Evolutionary conservation across 2,888 invertebrate genomes (phyloP).

Genomic region (Hyles lineata): DNA sequence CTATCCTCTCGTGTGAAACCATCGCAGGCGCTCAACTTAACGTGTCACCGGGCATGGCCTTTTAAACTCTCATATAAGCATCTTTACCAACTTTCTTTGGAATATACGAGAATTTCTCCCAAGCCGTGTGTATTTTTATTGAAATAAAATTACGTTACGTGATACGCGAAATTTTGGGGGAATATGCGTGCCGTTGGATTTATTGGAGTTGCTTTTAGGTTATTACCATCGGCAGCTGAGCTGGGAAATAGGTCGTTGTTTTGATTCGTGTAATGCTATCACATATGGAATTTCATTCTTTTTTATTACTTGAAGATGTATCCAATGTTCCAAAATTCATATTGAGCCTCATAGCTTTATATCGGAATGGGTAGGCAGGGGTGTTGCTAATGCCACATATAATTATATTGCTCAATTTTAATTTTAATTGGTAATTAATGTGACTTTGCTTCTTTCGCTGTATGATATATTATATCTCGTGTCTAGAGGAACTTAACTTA

Average conservation of each 20-base stretch:
- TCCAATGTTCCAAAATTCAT: too few species aligned
- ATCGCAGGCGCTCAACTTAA: not conserved
- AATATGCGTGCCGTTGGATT: not conserved
- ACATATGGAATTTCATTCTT: not conserved
- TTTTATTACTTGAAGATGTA: not conserved
- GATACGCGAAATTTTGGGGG: not conserved
- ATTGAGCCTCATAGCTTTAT: too few species aligned
- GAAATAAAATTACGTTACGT: slow-evolving; percentile 12
- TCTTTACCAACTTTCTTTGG: slow-evolving; percentile 11
- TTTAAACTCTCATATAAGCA: slow-evolving; percentile 22
- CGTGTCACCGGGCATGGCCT: slow-evolving; percentile 9
- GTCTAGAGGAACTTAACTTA: too few species aligned
- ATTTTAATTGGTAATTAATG: too few species aligned
- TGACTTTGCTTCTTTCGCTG: too few species aligned
- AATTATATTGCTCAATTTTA: too few species aligned
- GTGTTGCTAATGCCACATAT: too few species aligned
- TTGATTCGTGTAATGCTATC: not conserved
- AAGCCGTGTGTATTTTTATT: slow-evolving; percentile 5
- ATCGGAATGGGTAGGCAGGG: too few species aligned
- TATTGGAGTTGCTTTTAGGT: not conserved
- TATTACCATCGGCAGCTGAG: not conserved
- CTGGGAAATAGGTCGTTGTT: not conserved
- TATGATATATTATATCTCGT: too few species aligned
- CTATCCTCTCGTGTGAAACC: not conserved
- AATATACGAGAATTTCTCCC: not conserved